Conservation (phyloP, 2,113 vertebrate genomes). For the Gallinago paraguaiae region DNA sequence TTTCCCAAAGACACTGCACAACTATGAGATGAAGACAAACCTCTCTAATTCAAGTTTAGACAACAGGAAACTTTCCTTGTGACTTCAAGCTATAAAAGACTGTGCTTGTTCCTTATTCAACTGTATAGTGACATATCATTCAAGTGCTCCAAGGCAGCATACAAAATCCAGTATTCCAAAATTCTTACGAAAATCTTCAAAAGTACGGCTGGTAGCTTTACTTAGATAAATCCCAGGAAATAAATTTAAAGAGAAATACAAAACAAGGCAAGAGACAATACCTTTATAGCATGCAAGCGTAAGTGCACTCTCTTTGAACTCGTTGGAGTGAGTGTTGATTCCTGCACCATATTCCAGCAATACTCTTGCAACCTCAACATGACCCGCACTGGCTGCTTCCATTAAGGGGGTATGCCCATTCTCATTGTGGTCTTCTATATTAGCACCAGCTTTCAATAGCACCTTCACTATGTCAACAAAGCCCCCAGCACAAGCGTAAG, state of each 20-base stretch:
- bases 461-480: constrained; percentile 98
- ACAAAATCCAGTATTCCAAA: not conserved
- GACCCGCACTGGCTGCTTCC: constrained; percentile 98
- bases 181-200: not conserved
- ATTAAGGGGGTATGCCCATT: constrained; percentile 98
- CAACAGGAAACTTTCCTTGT: not conserved
- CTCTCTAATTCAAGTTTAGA: not conserved
- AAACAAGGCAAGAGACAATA: constrained; percentile 52
- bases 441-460: constrained; percentile 96
- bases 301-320: constrained; percentile 99
- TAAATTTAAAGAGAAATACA: not conserved
- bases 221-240: not conserved
- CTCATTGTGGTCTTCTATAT: constrained; percentile 99
- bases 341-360: constrained; percentile 97
- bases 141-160: not conserved
- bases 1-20: not conserved
- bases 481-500: constrained; percentile 96
- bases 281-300: constrained; percentile 99
- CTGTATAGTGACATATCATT: rapidly evolving
- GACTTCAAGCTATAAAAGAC: not conserved
- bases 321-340: constrained; percentile 99
- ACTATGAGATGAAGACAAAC: not conserved
- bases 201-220: not conserved
- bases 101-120: not conserved
- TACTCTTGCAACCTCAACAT: constrained; percentile 95